phyloP scores from a whole-genome alignment of 2,888 invertebrate genomes.

The Drosophila flavopinicola region DNA sequence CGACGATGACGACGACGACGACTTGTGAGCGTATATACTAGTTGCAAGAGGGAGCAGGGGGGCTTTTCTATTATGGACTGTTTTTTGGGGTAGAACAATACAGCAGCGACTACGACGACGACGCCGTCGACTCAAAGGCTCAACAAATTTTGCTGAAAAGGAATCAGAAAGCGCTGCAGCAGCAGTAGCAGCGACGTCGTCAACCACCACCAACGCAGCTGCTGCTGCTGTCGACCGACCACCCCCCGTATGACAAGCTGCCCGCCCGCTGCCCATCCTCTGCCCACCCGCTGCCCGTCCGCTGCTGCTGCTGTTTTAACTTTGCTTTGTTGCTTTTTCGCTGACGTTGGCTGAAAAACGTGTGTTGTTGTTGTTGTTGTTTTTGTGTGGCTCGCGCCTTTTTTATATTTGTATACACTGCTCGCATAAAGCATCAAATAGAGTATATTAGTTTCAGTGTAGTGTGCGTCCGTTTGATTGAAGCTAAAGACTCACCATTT shows the following conservation, averaged over 20 bases:
- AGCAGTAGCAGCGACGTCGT: conserved; percentile 42
- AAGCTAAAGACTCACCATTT: too few species aligned
- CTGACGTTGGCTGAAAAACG: conserved; percentile 62
- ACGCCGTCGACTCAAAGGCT: conserved; percentile 60
- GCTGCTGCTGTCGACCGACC: conserved; percentile 38
- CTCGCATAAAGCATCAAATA: background rate
- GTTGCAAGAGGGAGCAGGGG: conserved; percentile 16
- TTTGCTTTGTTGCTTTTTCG: conserved; percentile 62
- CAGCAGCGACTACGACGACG: conserved; percentile 43
- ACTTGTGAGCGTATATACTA: conserved; percentile 39
- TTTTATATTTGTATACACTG: conserved; percentile 30
- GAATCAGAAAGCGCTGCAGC: conserved; percentile 72
- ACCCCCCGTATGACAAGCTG: conserved; percentile 45
- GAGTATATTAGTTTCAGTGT: conserved; percentile 3
- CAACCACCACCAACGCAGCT: conserved; percentile 72
- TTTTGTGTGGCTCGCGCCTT: conserved; percentile 52
- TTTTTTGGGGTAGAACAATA: conserved; percentile 73
- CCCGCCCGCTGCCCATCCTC: conserved; percentile 5
- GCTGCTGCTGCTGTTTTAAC: conserved; percentile 23
- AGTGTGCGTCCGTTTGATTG: too few species aligned
- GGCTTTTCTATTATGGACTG: conserved; percentile 60
- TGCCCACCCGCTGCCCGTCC: conserved; percentile 20
- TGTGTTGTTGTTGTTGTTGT: conserved; percentile 25
- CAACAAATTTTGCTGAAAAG: conserved; percentile 76
- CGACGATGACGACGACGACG: conserved; percentile 26